These are phyloP conservation scores for Aquatica leii DNA, from an alignment of 2,888 invertebrate genomes.

Conservation along the genomic window DNA sequence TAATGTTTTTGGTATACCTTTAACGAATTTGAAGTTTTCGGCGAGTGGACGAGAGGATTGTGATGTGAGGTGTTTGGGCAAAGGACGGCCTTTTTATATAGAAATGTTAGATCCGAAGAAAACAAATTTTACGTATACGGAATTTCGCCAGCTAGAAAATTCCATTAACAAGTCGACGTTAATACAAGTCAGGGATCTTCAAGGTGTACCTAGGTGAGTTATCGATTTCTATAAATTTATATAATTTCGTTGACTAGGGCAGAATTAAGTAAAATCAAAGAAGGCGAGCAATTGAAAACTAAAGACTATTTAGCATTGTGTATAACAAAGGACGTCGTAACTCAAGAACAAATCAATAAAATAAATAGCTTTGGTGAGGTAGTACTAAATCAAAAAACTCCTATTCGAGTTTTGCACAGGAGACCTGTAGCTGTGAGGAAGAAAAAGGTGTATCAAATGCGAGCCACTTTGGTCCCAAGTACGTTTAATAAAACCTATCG, in stretches of 20 bases:
- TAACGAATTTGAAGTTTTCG: constrained; percentile 70
- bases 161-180: constrained; percentile 67
- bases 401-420: constrained; percentile 88
- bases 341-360: constrained; percentile 64
- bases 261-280: constrained; percentile 75
- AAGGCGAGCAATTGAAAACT: constrained; percentile 87
- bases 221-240: constrained; percentile 2
- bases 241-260: constrained; percentile 61
- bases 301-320: constrained; percentile 90
- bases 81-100: constrained; percentile 92
- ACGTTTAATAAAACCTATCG: constrained; percentile 14
- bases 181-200: constrained; percentile 69
- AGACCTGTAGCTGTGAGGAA: constrained; percentile 77
- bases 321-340: constrained; percentile 57
- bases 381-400: constrained; percentile 82
- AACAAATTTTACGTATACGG: constrained; percentile 62
- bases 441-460: constrained; percentile 71
- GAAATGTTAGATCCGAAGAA: constrained; percentile 78
- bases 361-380: constrained; percentile 61
- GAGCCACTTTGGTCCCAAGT: constrained; percentile 66
- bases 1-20: constrained; percentile 38
- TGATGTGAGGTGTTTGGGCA: constrained; percentile 92
- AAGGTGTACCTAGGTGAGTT: constrained; percentile 68
- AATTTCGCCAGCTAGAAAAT: constrained; percentile 66
- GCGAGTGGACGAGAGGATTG: constrained; percentile 97